These are phyloP conservation scores for Propsilocerus akamusi DNA, from an alignment of 1,140 invertebrate species.

Conservation along the genomic window DNA sequence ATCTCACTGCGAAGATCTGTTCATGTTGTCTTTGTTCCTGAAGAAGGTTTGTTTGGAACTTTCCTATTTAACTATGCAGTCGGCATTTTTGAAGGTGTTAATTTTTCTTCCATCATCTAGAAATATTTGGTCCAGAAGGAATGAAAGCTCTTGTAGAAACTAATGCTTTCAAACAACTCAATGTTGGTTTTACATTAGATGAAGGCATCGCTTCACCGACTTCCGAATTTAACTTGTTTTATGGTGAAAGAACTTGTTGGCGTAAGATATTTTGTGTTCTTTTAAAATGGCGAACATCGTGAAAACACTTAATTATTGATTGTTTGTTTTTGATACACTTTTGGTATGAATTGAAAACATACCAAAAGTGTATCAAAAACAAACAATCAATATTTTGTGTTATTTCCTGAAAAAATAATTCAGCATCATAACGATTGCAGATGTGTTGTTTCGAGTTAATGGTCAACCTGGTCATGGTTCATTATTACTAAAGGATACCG, in stretches of 20 bases:
- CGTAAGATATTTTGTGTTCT: constrained; percentile 35
- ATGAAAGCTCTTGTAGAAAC: constrained; percentile 36
- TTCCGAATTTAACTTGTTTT: constrained; percentile 32
- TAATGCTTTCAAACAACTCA: constrained; percentile 35
- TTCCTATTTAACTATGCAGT: too few relatives aligned
- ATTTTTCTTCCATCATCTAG: too few relatives aligned
- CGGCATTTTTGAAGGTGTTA: too few relatives aligned
- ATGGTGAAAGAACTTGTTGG: constrained; percentile 39
- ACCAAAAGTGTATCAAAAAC: too few relatives aligned
- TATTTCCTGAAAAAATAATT: background rate
- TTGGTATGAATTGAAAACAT: too few relatives aligned
- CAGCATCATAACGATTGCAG: constrained; percentile 29
- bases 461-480: constrained; percentile 72
- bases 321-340: too few relatives aligned
- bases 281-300: constrained; percentile 37
- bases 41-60: too few relatives aligned
- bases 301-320: background rate
- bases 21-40: constrained; percentile 24
- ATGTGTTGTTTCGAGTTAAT: constrained; percentile 43
- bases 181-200: constrained; percentile 47
- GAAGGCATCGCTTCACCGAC: constrained; percentile 37
- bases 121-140: constrained; percentile 19
- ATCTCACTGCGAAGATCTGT: constrained; percentile 12
- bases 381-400: background rate
- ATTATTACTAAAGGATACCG: constrained; percentile 50